phyloP scores from a whole-genome alignment of 2,888 invertebrate genomes.

The Macrosiphum euphorbiae region DNA sequence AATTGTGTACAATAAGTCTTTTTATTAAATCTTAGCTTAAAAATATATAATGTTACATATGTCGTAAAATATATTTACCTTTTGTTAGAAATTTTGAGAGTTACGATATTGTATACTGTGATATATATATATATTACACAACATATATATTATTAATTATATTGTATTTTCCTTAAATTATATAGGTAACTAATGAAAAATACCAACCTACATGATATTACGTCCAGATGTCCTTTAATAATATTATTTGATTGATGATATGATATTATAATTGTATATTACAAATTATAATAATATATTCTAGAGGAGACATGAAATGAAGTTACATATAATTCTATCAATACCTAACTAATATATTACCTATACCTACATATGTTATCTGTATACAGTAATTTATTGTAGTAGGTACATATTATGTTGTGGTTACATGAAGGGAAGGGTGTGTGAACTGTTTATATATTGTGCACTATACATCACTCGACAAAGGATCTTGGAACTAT shows the following conservation, averaged over 20 bases:
- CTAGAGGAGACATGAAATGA: background rate
- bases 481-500: slow-evolving; percentile 22
- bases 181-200: background rate
- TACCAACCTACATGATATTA: background rate
- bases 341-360: background rate
- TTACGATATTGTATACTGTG: background rate
- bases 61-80: background rate
- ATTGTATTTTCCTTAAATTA: background rate
- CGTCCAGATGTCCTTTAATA: background rate
- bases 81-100: background rate
- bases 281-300: background rate
- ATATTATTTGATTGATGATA: background rate
- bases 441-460: slow-evolving; percentile 38
- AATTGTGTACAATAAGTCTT: background rate
- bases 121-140: no score
- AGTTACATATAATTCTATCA: background rate
- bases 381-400: slow-evolving; percentile 6
- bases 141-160: background rate
- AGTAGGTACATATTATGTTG: background rate
- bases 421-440: background rate
- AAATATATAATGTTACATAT: background rate
- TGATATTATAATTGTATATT: background rate
- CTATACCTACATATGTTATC: background rate
- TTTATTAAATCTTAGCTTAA: background rate
- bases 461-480: slow-evolving; percentile 46